Conservation (phyloP, 2,113 vertebrate genomes). For the Amazona guildingii region DNA sequence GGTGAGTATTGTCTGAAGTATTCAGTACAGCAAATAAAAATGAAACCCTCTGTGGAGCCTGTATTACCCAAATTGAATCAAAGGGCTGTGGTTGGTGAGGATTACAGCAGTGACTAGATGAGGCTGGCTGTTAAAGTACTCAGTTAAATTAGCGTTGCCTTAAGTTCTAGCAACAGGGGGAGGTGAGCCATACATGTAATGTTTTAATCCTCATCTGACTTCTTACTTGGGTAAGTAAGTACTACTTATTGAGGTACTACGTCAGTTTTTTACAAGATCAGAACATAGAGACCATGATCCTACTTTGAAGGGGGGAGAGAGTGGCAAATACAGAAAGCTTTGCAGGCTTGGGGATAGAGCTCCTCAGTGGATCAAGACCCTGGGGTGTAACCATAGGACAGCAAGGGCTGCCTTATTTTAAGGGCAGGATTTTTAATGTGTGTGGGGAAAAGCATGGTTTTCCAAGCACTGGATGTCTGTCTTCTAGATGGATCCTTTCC, state of each 20-base stretch:
- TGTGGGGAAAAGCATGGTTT: neutral
- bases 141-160: neutral
- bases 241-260: neutral
- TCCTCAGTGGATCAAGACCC: neutral
- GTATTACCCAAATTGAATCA: neutral
- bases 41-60: neutral
- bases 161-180: neutral
- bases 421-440: neutral
- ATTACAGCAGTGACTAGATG: neutral
- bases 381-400: neutral
- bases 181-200: neutral
- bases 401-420: neutral
- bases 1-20: slow-evolving; percentile 76
- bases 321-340: neutral
- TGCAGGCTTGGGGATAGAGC: neutral
- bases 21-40: neutral
- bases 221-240: neutral
- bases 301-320: neutral
- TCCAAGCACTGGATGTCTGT: neutral
- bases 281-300: neutral
- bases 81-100: neutral
- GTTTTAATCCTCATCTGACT: neutral
- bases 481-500: slow-evolving; percentile 90
- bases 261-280: neutral
- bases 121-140: neutral